These are phyloP conservation scores for Lethenteron reissneri DNA, from an alignment of 2,113 vertebrate genomes.

Conservation along the genomic window DNA sequence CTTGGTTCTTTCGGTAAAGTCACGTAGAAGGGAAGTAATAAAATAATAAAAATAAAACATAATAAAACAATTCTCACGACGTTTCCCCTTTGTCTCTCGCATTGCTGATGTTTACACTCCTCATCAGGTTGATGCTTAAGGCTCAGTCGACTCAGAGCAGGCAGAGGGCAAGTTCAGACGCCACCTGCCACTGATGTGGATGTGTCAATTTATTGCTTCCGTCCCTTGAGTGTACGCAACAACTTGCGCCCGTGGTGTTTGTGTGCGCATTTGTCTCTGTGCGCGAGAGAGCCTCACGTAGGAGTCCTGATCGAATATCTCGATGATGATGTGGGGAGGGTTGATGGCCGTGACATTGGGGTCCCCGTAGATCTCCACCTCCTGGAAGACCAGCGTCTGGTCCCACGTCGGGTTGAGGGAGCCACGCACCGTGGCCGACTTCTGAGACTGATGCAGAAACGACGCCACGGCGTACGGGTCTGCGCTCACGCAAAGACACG, in stretches of 20 bases:
- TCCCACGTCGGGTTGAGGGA: slow-evolving; percentile 22
- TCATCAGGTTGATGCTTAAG: background rate
- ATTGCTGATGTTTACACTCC: background rate
- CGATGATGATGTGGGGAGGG: slow-evolving; percentile 19
- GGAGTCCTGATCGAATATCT: slow-evolving; percentile 17
- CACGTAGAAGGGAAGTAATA: too few species aligned
- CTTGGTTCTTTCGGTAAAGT: too few species aligned
- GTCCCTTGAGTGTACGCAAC: too few species aligned
- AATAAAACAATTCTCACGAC: too few species aligned
- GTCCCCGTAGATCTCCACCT: slow-evolving; percentile 22
- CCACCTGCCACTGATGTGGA: background rate
- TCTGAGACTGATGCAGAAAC: slow-evolving; percentile 21
- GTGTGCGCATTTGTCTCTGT: background rate
- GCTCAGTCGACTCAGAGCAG: background rate
- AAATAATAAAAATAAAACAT: too few species aligned
- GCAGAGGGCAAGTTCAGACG: background rate
- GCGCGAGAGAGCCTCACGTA: slow-evolving; percentile 9
- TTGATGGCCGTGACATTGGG: slow-evolving; percentile 12
- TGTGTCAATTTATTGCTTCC: background rate
- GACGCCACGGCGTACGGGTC: slow-evolving; percentile 16
- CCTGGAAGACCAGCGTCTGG: slow-evolving; percentile 23
- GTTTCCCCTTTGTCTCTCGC: too few species aligned
- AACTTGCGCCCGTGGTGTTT: background rate
- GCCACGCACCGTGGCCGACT: slow-evolving; percentile 12
- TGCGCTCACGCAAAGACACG: background rate